Percentiles rank a stretch among this genome's conserved stretches.
These are phyloP conservation scores for Podocnemis expansa DNA, from an alignment of 2,113 vertebrate species.

Conservation along the genomic window DNA sequence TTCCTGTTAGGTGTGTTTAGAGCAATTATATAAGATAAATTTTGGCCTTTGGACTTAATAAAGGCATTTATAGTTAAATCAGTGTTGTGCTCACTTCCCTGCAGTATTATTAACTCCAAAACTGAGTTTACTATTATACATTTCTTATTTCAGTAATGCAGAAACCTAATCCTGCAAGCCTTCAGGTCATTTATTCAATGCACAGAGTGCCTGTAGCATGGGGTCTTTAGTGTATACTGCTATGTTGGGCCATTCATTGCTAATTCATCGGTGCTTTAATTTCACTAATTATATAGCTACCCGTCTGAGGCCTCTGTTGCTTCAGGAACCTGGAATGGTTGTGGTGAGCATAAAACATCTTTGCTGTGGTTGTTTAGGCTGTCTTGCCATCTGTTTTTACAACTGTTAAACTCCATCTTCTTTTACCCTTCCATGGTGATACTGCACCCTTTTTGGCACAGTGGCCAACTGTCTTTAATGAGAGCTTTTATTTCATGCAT, in stretches of 20 bases:
- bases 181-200: neutral
- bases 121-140: too few species aligned
- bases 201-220: accelerated
- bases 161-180: neutral
- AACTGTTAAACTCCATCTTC: neutral
- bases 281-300: neutral
- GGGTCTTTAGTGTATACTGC: neutral
- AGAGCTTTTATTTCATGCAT: neutral
- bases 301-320: neutral
- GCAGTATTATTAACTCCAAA: too few species aligned
- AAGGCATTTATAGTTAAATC: too few species aligned
- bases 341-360: accelerated
- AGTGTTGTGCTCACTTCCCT: too few species aligned
- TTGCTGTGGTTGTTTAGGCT: neutral
- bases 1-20: too few species aligned
- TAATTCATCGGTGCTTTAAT: neutral
- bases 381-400: neutral
- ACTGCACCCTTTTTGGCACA: neutral
- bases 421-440: neutral
- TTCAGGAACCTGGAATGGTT: neutral
- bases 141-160: neutral
- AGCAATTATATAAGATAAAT: too few species aligned
- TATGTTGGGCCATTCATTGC: neutral
- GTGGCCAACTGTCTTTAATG: neutral
- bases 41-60: too few species aligned